A percentile compares a stretch with the other conserved stretches of the same genome.
Conservation (phyloP, 2,888 invertebrate genomes). For the Synanthedon andrenaeformis region DNA sequence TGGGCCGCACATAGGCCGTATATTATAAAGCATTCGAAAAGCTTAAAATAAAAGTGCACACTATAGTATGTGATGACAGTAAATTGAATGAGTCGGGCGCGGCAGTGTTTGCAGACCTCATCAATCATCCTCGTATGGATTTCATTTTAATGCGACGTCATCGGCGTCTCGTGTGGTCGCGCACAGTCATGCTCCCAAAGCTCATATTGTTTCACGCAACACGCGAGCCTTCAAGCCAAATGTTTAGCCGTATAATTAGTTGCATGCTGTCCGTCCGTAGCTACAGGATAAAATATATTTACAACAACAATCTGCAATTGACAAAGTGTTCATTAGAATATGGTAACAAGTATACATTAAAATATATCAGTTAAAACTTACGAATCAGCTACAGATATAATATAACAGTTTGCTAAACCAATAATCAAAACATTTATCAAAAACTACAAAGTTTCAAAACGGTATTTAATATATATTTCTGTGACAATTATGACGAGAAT, state of each 20-base stretch:
- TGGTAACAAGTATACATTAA: no score
- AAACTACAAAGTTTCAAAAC: no score
- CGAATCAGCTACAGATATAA: no score
- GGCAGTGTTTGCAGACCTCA: conserved; percentile 57
- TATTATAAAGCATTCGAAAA: not conserved
- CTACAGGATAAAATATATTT: not conserved
- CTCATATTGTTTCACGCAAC: conserved; percentile 28
- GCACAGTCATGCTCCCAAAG: conserved; percentile 24
- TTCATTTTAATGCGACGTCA: conserved; percentile 68
- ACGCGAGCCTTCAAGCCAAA: conserved; percentile 14
- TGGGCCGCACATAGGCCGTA: no score
- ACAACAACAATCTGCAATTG: not conserved
- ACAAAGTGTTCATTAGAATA: no score
- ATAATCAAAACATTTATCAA: no score
- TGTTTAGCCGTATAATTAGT: conserved; percentile 16
- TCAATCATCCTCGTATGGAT: conserved; percentile 66
- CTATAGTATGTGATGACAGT: conserved; percentile 30
- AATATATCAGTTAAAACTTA: no score
- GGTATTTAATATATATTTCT: no score
- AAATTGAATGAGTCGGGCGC: conserved; percentile 56
- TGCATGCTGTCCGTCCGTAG: conserved; percentile 4
- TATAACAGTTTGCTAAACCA: no score
- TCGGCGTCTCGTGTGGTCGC: conserved; percentile 56
- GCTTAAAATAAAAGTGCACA: conserved; percentile 24
- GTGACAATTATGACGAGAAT: no score